A percentile compares a stretch with the other conserved stretches of the same genome.
phyloP scores from a whole-genome alignment of 2,113 vertebrate genomes.

The Daubentonia madagascariensis region DNA sequence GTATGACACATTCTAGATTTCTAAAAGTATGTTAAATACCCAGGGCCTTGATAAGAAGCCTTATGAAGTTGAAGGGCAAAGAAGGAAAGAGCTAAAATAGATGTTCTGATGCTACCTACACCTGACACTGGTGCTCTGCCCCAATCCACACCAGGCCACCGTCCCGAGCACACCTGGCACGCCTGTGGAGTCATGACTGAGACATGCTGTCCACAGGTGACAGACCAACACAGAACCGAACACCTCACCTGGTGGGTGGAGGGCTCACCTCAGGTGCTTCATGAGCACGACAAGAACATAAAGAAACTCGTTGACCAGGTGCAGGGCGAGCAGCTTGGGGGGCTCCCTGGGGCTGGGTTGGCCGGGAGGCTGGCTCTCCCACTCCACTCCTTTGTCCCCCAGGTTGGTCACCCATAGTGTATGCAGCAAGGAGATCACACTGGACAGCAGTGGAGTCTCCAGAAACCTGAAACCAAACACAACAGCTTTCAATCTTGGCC shows the following conservation, averaged over 20 bases:
- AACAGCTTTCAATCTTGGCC: fast-evolving
- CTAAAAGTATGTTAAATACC: background rate
- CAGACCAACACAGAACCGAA: background rate
- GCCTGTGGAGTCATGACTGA: fast-evolving
- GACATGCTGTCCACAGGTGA: background rate
- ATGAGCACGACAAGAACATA: constrained; percentile 81
- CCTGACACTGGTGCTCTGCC: fast-evolving
- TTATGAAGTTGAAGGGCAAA: background rate
- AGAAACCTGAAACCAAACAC: constrained; percentile 82
- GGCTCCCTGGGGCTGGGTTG: constrained; percentile 56
- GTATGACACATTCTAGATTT: fast-evolving
- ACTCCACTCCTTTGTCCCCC: constrained; percentile 81
- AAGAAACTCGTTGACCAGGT: constrained; percentile 91
- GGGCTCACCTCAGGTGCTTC: constrained; percentile 87
- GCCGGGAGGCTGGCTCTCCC: background rate
- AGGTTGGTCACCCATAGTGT: constrained; percentile 91
- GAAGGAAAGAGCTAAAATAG: background rate
- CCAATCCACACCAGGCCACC: fast-evolving
- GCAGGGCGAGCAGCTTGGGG: constrained; percentile 89
- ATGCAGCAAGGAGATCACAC: constrained; percentile 87
- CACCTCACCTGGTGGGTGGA: fast-evolving
- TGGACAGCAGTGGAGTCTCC: constrained; percentile 84
- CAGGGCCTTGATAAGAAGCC: too few species aligned
- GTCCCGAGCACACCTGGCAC: background rate
- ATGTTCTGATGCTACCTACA: background rate